Percentiles rank a stretch among this genome's conserved stretches.
These are phyloP conservation scores for Xestia ashworthii DNA, from an alignment of 2,888 invertebrate species.

Conservation along the genomic window DNA sequence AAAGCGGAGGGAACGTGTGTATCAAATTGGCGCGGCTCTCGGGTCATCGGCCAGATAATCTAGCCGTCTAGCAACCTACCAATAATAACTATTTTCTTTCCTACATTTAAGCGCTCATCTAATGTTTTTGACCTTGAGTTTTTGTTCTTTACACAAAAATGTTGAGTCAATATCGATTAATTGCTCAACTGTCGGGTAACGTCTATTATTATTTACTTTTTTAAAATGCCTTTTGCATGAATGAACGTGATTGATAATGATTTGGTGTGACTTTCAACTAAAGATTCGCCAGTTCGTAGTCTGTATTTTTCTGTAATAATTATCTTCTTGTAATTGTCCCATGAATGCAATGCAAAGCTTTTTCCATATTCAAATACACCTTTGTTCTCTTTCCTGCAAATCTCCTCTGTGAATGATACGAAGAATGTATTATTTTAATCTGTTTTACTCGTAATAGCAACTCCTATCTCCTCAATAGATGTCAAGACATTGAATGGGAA, in stretches of 20 bases:
- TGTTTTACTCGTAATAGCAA: not conserved
- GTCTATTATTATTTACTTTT: slow-evolving; percentile 28
- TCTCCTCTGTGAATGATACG: not conserved
- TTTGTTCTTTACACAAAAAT: slow-evolving; percentile 48
- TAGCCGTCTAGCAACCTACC: slow-evolving; percentile 60
- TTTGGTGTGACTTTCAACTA: not conserved
- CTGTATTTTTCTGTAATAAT: slow-evolving; percentile 15
- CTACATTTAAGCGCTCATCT: slow-evolving; percentile 38
- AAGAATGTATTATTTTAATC: slow-evolving; percentile 12
- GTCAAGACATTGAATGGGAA: slow-evolving; percentile 24
- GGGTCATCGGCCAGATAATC: slow-evolving; percentile 68
- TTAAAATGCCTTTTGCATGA: slow-evolving; percentile 27
- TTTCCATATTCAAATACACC: not conserved
- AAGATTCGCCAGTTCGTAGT: not conserved
- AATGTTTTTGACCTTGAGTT: slow-evolving; percentile 48
- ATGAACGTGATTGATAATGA: slow-evolving; percentile 19
- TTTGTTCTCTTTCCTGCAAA: not conserved
- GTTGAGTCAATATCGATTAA: slow-evolving; percentile 53
- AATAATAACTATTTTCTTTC: slow-evolving; percentile 63
- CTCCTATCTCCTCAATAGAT: slow-evolving; percentile 13
- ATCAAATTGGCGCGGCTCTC: slow-evolving; percentile 58
- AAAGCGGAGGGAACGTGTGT: slow-evolving; percentile 47
- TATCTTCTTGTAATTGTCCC: not conserved
- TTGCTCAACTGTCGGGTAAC: slow-evolving; percentile 30
- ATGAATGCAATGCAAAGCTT: not conserved